A percentile compares a stretch with the other conserved stretches of the same genome.
phyloP scores from a whole-genome alignment of 2,113 vertebrate genomes.

The Dasyurus viverrinus region DNA sequence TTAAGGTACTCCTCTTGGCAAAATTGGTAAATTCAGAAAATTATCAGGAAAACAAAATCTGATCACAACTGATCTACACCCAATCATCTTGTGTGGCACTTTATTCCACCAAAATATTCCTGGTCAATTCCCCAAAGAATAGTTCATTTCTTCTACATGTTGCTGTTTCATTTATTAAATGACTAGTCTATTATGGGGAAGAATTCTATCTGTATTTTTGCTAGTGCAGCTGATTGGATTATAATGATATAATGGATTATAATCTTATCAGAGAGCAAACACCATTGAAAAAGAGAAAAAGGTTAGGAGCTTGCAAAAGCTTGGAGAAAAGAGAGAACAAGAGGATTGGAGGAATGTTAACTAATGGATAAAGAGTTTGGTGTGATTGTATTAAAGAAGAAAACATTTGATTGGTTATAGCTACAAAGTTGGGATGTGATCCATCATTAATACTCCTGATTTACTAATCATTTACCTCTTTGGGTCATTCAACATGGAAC shows the following conservation, averaged over 20 bases:
- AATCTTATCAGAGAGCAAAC: background rate
- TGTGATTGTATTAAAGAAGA: background rate
- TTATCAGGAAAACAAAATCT: background rate
- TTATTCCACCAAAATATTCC: background rate
- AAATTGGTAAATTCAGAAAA: background rate
- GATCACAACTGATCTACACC: background rate
- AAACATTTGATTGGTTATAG: background rate
- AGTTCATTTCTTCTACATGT: background rate
- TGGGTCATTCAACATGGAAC: background rate
- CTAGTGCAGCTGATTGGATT: background rate
- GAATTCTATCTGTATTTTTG: background rate
- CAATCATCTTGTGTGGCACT: background rate
- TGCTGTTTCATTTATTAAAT: background rate
- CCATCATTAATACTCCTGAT: background rate
- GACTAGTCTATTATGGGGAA: background rate
- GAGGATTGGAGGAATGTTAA: background rate
- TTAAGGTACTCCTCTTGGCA: background rate
- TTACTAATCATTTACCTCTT: background rate
- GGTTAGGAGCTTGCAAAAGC: background rate
- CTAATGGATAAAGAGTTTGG: background rate
- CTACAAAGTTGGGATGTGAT: accelerated
- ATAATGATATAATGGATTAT: background rate
- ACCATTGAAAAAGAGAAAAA: background rate
- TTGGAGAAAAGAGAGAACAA: background rate
- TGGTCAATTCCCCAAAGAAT: background rate